Percentiles rank a stretch among this genome's conserved stretches.
phyloP scores from a whole-genome alignment of 2,888 invertebrate species.

The Elmis aenea region DNA sequence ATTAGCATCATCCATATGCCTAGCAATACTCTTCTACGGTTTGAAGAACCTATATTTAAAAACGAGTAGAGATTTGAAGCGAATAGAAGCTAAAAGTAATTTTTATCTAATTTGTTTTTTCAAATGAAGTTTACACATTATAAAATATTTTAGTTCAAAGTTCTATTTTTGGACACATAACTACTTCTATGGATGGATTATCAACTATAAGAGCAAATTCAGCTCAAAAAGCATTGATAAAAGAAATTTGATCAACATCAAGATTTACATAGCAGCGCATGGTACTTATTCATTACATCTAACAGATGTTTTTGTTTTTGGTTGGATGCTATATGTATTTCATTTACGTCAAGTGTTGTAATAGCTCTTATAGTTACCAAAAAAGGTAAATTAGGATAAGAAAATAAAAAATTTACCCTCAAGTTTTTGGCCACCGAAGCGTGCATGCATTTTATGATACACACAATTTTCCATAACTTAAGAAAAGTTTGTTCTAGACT shows the following conservation, averaged over 20 bases:
- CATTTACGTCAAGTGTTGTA: conserved; percentile 59
- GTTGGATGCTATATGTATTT: conserved; percentile 58
- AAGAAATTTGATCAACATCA: conserved; percentile 55
- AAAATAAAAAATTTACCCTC: too few species aligned
- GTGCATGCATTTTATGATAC: too few species aligned
- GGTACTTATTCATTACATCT: too few species aligned
- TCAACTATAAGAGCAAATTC: conserved; percentile 65
- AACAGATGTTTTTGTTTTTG: conserved; percentile 63
- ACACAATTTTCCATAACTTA: too few species aligned
- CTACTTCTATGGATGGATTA: conserved; percentile 66
- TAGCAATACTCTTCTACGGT: conserved; percentile 57
- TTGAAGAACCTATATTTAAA: conserved; percentile 11
- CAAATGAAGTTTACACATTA: too few species aligned
- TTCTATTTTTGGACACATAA: too few species aligned
- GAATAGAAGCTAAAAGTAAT: conserved; percentile 62
- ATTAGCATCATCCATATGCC: conserved; percentile 57
- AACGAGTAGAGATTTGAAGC: conserved; percentile 60
- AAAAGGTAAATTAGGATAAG: conserved; percentile 24
- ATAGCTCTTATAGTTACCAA: conserved; percentile 15
- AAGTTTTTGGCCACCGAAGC: too few species aligned
- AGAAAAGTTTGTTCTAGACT: too few species aligned
- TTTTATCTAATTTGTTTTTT: too few species aligned
- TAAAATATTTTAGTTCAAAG: too few species aligned
- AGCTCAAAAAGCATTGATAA: conserved; percentile 55
- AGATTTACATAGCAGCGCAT: conserved; percentile 60